These are phyloP conservation scores for Poeciliopsis prolifica DNA, from an alignment of 2,113 vertebrate species.

Conservation along the genomic window DNA sequence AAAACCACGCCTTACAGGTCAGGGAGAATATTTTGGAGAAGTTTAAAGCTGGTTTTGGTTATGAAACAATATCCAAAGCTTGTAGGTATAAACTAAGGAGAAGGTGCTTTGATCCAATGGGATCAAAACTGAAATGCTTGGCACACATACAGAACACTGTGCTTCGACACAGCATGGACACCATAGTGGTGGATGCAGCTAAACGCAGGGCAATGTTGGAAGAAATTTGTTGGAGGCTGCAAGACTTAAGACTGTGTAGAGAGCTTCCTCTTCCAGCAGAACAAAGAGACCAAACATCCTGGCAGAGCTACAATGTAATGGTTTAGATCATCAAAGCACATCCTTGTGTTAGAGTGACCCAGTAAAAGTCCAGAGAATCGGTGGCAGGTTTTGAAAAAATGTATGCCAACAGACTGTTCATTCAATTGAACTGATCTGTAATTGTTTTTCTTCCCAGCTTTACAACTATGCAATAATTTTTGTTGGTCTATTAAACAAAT, in stretches of 20 bases:
- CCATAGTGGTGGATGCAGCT: background rate
- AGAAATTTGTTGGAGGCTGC: background rate
- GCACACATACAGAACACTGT: background rate
- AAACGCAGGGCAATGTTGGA: background rate
- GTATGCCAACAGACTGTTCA: too few species aligned
- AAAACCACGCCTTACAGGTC: too few species aligned
- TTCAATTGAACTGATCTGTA: too few species aligned
- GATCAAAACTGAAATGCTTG: background rate
- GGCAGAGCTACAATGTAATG: background rate
- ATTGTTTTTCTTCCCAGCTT: background rate
- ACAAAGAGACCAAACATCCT: background rate
- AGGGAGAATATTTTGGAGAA: too few species aligned
- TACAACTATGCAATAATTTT: background rate
- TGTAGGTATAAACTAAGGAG: background rate
- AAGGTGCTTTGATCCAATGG: background rate
- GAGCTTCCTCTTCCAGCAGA: too few species aligned
- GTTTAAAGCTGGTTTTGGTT: too few species aligned
- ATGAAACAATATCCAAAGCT: too few species aligned
- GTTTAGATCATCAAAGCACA: too few species aligned
- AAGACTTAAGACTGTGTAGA: background rate
- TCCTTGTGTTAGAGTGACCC: too few species aligned
- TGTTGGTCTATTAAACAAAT: background rate
- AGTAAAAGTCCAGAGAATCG: too few species aligned
- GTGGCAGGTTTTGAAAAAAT: too few species aligned
- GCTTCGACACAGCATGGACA: background rate